Evolutionary conservation across 2,888 invertebrate genomes (phyloP), one percentile per base, ranked within the genome.

Genomic region (Volucella inanis): DNA sequence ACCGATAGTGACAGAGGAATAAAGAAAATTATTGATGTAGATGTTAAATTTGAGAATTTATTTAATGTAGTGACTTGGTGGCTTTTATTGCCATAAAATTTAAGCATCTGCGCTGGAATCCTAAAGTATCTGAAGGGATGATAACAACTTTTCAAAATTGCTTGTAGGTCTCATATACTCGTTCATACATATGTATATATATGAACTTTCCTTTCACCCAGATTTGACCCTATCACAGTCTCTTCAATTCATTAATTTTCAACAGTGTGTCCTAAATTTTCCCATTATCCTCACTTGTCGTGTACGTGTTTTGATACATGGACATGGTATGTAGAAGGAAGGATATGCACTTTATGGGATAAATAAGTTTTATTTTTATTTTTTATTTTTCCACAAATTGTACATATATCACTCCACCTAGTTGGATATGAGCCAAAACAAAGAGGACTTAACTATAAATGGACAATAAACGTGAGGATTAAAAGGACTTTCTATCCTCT

Each of bases 241-340:
- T 45, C 11, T 12, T 11, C 52, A 47, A 57, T 61, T 54, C 38
- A 47, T 18, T 64, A 15, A 31, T 11, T 43, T 39, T 38, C 15
- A 8, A 65, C 49, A 75, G 15, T 22, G 75, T 82, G 65, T 77
- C 65, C 71, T 72, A 65, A 65, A 82, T 82, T 82, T 76, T 49
- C 76, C 31, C 76, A 82, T 71, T 82, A 82, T 76, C 65, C 71
- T 77, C 76, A 76, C 82, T 74, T 74, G 47, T 72, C 59, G 61
- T 38, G 65, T 38, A 59, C 64, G 67, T 39, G 54, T 61, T 52
- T 50, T 45, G 15, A 31, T 31, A 31, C 31, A 31, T 6, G 6
- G 6, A 31, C 49, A 62, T 59, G 59, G 55, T 71, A 50, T 39
- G 52, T 59, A 67, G 64, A 52, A 52, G 59, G 62, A 61, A 64